Conservation (phyloP, 2,888 invertebrate genomes). For the Boloria selene region DNA sequence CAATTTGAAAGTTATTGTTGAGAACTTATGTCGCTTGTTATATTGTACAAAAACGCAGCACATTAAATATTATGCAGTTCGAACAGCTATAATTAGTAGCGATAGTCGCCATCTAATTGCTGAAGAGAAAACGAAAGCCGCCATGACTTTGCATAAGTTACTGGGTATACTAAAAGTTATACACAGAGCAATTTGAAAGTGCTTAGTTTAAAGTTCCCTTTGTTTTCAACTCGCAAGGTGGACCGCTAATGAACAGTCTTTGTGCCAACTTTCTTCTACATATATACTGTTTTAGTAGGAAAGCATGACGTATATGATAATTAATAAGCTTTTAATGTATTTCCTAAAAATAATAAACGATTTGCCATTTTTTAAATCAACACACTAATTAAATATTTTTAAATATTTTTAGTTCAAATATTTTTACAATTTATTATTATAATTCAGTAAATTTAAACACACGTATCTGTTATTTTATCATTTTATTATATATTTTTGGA, state of each 20-base stretch:
- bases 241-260: conserved; percentile 37
- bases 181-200: conserved; percentile 44
- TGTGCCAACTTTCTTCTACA: conserved; percentile 22
- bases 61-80: neutral
- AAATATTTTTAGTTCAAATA: too few species aligned
- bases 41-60: neutral
- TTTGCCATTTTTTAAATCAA: too few species aligned
- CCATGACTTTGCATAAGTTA: conserved; percentile 25
- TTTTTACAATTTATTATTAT: too few species aligned
- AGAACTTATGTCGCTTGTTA: too few species aligned
- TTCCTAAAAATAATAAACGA: too few species aligned
- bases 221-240: conserved; percentile 33
- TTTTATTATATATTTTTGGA: too few species aligned
- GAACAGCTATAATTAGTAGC: conserved; percentile 9
- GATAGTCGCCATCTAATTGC: conserved; percentile 15
- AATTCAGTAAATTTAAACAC: too few species aligned
- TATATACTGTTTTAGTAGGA: neutral
- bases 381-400: too few species aligned
- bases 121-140: conserved; percentile 24
- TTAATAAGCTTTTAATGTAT: neutral
- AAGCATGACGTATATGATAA: conserved; percentile 2
- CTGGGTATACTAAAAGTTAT: conserved; percentile 45
- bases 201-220: conserved; percentile 35
- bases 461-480: too few species aligned
- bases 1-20: too few species aligned